phyloP scores from a whole-genome alignment of 1,140 invertebrate species.

The Pristionchus pacificus region DNA sequence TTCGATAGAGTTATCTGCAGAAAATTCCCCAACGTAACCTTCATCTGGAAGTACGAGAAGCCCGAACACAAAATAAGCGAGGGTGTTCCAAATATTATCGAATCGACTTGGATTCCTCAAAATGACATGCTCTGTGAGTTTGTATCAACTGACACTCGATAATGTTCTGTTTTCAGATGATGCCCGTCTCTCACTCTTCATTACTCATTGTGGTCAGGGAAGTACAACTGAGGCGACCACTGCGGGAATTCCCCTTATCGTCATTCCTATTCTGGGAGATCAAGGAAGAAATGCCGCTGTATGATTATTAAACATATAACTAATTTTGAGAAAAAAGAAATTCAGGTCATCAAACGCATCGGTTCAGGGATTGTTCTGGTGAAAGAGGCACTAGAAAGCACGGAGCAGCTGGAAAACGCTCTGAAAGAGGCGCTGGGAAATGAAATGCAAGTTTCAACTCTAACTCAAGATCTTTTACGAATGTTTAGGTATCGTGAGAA shows the following conservation, averaged over 20 bases:
- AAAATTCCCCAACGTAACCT: neutral
- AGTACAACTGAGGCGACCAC: neutral
- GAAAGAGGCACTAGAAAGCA: neutral
- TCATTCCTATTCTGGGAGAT: slow-evolving; percentile 5
- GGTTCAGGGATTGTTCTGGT: slow-evolving; percentile 6
- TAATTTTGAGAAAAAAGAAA: neutral
- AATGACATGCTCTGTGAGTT: neutral
- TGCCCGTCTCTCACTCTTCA: neutral
- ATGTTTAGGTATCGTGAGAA: slow-evolving; percentile 1
- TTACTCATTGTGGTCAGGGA: neutral
- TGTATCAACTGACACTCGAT: no score
- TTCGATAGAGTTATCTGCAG: no score
- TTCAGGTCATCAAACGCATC: neutral
- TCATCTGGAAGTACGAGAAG: neutral
- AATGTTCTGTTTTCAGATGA: no score
- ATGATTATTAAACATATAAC: neutral
- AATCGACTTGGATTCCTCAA: neutral
- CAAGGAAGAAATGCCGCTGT: neutral
- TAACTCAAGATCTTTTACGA: no score
- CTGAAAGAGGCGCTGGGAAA: neutral
- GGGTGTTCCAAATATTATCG: neutral
- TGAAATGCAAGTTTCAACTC: neutral
- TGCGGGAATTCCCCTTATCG: neutral
- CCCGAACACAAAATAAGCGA: neutral
- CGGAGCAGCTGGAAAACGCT: neutral